Evolutionary conservation across 2,113 vertebrate species (phyloP), one percentile per base, ranked within the genome.

Genomic region (Sylvietta virens): DNA sequence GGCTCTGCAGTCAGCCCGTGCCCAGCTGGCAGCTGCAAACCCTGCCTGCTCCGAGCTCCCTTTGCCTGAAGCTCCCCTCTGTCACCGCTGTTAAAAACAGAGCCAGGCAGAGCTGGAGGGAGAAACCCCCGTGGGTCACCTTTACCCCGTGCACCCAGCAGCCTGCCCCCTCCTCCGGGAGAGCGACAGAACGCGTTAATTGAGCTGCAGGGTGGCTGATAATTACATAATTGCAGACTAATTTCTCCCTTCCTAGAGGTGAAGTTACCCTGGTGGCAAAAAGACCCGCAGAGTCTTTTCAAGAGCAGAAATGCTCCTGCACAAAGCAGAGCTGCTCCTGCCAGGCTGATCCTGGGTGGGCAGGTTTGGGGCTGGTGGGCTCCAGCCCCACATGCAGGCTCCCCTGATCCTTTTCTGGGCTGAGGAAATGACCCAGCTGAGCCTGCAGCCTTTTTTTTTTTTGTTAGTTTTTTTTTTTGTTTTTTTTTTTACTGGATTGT

Each of bases 231-330:
- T 94, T 93, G 85, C 66, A 61, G 81, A 53, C 87, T 85, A 86
- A 95, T 94, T 95, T 94, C 81, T 88, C 40, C 40, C 88, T 92
- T 95, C 62, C 76, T 82, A 88, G 70, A 82, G 62, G 62, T 93
- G 85, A 88, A 77, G 60, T 85, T 93, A 60, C 62, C 37, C 2
- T 9, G 22, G 47, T 42, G 51, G 56, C 45, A 50, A 60, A 53
- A 89, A 31, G 77, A 35, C 26, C 64, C 13, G 26, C 26, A 4
- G 21, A 22, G 39, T 1, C 30, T 54, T 69, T 58, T 57, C 21
- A 10, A 7, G 26, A 45, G 53, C 16, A 60, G 62, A 47, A 83
- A 61, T 5, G 2, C 9, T 58, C 15, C 69, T 28, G 64, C 30
- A 21, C 1, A 8, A 2, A 2, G 0, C 3, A 44, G 73, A 33